A percentile compares a stretch with the other conserved stretches of the same genome.
Conservation (phyloP, 2,797 vertebrate genomes). For the Crenichthys baileyi region DNA sequence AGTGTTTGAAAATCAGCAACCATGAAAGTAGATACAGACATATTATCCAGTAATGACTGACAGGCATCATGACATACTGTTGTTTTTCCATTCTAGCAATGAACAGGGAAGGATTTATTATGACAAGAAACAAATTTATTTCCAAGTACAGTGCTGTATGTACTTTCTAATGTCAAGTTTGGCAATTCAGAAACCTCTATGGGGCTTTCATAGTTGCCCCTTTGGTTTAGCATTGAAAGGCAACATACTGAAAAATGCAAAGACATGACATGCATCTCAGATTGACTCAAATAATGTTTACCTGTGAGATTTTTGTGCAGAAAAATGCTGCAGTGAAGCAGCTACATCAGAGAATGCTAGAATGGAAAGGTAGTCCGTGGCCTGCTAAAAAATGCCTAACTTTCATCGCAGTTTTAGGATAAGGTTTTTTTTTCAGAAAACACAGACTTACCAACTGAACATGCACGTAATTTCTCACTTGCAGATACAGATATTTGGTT, state of each 20-base stretch:
- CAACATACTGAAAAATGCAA: background rate
- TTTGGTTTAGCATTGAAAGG: background rate
- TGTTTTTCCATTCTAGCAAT: constrained; percentile 23
- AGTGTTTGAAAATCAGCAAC: constrained; percentile 62
- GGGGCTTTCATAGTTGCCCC: background rate
- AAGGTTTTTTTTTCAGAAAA: background rate
- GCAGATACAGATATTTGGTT: constrained; percentile 30
- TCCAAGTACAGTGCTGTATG: background rate
- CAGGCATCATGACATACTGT: constrained; percentile 35
- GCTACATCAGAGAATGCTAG: background rate
- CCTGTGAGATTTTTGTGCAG: background rate
- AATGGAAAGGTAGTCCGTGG: background rate
- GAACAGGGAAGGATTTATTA: background rate
- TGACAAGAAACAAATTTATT: background rate
- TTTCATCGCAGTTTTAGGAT: background rate
- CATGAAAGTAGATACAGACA: constrained; percentile 63
- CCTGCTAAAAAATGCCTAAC: background rate
- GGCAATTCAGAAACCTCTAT: background rate
- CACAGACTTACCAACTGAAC: background rate
- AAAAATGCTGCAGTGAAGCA: background rate
- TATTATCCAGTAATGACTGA: constrained; percentile 62
- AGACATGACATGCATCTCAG: background rate
- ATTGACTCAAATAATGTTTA: constrained; percentile 7
- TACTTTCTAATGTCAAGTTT: background rate
- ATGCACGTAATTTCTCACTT: background rate